Evolutionary conservation across 2,113 vertebrate genomes (phyloP).

Genomic region (Oncorhynchus gorbuscha): DNA sequence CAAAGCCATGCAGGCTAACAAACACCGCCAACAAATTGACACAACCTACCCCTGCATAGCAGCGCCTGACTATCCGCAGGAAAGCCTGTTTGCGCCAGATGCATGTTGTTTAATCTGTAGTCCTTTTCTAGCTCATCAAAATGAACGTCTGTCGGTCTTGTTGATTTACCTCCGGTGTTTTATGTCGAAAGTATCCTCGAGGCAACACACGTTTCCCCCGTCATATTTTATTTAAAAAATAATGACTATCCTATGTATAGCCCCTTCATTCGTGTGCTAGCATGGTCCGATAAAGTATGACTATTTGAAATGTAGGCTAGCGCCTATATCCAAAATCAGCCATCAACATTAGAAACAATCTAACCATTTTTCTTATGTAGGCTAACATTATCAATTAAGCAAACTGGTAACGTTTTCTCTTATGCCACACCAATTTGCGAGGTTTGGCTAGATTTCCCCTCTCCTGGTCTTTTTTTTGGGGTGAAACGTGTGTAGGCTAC

Average conservation of each 20-base stretch:
- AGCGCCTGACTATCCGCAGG: background rate
- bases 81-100: background rate
- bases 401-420: background rate
- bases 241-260: too few species aligned
- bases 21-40: constrained; percentile 2
- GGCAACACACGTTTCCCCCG: too few species aligned
- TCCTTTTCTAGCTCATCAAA: background rate
- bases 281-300: too few species aligned
- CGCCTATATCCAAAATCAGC: background rate
- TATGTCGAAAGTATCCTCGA: background rate
- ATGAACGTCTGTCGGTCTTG: background rate
- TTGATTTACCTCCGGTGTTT: background rate
- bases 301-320: too few species aligned
- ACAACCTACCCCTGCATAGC: background rate
- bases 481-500: constrained; percentile 34
- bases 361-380: background rate
- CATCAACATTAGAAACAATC: background rate
- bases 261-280: too few species aligned
- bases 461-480: constrained; percentile 8
- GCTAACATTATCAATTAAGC: background rate
- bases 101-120: background rate
- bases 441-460: background rate
- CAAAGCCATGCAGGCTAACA: background rate
- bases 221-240: too few species aligned
- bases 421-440: background rate